Percentiles rank a stretch among this genome's conserved stretches.
Conservation (phyloP, 2,888 invertebrate genomes). For the Hemistola chrysoprasaria region DNA sequence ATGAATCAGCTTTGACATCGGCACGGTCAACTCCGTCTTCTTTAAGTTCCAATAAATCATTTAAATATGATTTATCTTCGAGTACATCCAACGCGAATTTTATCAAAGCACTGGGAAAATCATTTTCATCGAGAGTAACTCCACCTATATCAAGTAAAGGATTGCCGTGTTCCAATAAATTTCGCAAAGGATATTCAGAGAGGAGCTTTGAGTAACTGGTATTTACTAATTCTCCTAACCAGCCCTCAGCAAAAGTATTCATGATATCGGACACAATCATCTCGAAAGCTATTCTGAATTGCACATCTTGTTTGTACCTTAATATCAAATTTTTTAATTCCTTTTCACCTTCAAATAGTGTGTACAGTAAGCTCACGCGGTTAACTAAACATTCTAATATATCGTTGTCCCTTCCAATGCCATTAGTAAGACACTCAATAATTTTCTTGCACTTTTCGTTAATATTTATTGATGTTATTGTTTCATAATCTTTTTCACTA, state of each 20-base stretch:
- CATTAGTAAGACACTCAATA: conserved; percentile 5
- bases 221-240: conserved; percentile 5
- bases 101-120: conserved; percentile 9
- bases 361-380: conserved; percentile 3
- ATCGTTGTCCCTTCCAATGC: not conserved
- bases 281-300: conserved; percentile 6
- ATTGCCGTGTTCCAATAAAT: conserved; percentile 9
- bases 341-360: conserved; percentile 2
- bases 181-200: conserved; percentile 6
- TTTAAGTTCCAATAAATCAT: conserved; percentile 4
- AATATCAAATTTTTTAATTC: conserved; percentile 5
- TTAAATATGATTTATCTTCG: conserved; percentile 4
- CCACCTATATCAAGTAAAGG: conserved; percentile 7
- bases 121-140: conserved; percentile 4
- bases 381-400: conserved; percentile 7
- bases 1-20: conserved; percentile 1
- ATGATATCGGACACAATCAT: conserved; percentile 9
- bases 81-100: conserved; percentile 6
- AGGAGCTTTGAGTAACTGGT: conserved; percentile 6
- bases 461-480: not conserved
- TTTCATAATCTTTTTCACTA: too few relatives aligned
- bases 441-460: conserved; percentile 1
- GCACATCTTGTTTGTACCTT: conserved; percentile 7
- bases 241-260: conserved; percentile 5
- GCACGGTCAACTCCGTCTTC: conserved; percentile 3